Base-by-base conservation (phyloP, 2,888 invertebrate species). In the Anorthoa munda region DNA sequence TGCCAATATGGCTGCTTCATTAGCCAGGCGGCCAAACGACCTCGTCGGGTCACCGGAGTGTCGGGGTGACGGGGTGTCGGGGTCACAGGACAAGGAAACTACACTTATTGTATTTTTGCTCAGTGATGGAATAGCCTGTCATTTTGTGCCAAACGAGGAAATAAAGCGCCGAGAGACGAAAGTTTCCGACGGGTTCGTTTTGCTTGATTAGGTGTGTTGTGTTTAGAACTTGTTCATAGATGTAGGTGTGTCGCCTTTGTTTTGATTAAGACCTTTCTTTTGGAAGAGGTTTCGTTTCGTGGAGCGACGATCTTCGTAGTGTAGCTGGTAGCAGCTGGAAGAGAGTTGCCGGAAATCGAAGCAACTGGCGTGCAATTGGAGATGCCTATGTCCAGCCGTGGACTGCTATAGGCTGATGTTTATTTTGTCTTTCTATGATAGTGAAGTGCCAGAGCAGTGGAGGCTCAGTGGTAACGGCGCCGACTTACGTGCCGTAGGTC, bases 1-100 rank as follows among this genome's bases (percentile, higher is more conserved):
- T 91, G 93, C 92, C 94, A 94, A 95, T 95, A 95, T 92, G 90
- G 89, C 88, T 86, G 92, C 91, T 95, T 96, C 95, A 95, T 96
- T 96, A 96, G 95, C 90, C 84, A 84, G 86, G 84, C 90, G 89
- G 90, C 87, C 91, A 93, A 95, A 95, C 93, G 93, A 93, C 87
- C 86, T 79, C 79, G 79, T 84, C 84, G 87, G 90, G 89, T 86
- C 91, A 88, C 84, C 70, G 81, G 64, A 76, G 84, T 79, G 56
- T 23, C 31, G 15, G 31, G 39, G 39, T 39, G 39, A 39, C 39
- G 39, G 39, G 39, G 39, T 39, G 39, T 39, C 39, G 39, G 39
- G 31, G 59, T 59, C 70, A 66, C 88, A 92, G 93, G 93, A 93
- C 93, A 92, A 87, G 90, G 89, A 84, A 84, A 84, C 84, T 85